Base-by-base conservation (phyloP, 1,140 invertebrate species). In the Drosophila kepulauana region DNA sequence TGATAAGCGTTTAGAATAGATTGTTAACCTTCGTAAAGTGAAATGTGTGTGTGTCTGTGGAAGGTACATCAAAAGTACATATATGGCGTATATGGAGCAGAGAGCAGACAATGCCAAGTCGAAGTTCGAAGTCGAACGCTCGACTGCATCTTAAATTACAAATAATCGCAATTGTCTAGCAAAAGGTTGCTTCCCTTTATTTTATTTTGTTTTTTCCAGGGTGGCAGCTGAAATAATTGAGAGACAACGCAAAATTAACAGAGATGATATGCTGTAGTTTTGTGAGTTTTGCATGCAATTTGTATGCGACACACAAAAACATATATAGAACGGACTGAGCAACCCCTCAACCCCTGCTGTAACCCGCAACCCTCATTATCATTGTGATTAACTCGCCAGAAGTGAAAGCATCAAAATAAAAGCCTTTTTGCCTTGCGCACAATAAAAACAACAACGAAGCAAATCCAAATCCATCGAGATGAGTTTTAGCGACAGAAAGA, bases 81-180 rank as follows among this genome's bases (percentile, higher is more conserved):
- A 20, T 15, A 33, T 57, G 68, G 7, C 35, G 35, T n/a, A 43
- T 43, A 5, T n/a, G 0, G 38, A 41, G 10, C 10, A 11, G 8
- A 8, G 33, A 33, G 61, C 25, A 56, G 52, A 56, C 52, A 56
- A 56, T 56, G 33, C 5, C 61, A 38, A 52, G 30, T 15, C 48
- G 58, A 65, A 78, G 76, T 81, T 81, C 69, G 76, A 11, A 41
- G 10, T 10, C n/a, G 13, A 84, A 88, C 79, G 89, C 89, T 85
- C 90, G 86, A 89, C 81, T 88, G 89, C 89, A 81, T 91, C 89
- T 91, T 91, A 51, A 91, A 91, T 91, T 91, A 89, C 89, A 91
- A 91, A 89, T 91, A 90, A 91, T 89, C 89, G 85, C 89, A 89
- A 89, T 89, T 89, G 86, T 90, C 76, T 90, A 69, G 35, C 8